These are phyloP conservation scores for Bostrychus sinensis DNA, from an alignment of 2,113 vertebrate genomes.

Conservation along the genomic window DNA sequence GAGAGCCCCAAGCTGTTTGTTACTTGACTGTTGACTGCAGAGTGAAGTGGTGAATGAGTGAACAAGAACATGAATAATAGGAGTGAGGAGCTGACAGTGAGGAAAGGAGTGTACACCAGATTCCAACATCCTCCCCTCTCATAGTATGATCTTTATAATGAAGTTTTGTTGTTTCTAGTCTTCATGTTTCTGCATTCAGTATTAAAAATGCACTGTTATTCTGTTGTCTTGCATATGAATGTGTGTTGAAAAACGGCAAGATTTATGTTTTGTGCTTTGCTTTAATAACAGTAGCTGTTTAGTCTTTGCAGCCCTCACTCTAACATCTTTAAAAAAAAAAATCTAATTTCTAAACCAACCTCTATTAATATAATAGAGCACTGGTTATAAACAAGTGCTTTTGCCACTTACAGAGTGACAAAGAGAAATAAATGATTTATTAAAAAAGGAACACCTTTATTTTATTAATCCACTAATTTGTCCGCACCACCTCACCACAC, in stretches of 20 bases:
- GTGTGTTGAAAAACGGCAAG: slow-evolving; percentile 5
- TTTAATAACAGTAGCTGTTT: slow-evolving; percentile 4
- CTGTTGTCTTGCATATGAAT: not conserved
- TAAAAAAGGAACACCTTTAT: not conserved
- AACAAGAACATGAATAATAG: slow-evolving; percentile 19
- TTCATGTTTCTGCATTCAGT: not conserved
- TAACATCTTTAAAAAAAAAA: not conserved
- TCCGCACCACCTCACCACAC: slow-evolving; percentile 1
- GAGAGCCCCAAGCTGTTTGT: slow-evolving; percentile 15
- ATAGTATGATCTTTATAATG: not conserved
- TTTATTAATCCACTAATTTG: not conserved
- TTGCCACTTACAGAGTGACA: not conserved
- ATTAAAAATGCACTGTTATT: not conserved
- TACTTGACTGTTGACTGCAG: slow-evolving; percentile 16
- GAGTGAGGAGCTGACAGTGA: slow-evolving; percentile 1
- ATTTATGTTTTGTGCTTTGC: slow-evolving; percentile 2
- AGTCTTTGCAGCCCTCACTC: not conserved
- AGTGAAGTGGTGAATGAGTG: slow-evolving; percentile 26
- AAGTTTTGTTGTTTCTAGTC: not conserved
- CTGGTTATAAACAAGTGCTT: not conserved
- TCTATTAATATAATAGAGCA: not conserved
- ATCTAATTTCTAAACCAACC: not conserved
- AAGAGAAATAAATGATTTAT: not conserved
- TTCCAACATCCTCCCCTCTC: not conserved
- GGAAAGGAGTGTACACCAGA: not conserved